Evolutionary conservation across 2,888 invertebrate species (phyloP).

Genomic region (Lepidocyrtinus sp.): DNA sequence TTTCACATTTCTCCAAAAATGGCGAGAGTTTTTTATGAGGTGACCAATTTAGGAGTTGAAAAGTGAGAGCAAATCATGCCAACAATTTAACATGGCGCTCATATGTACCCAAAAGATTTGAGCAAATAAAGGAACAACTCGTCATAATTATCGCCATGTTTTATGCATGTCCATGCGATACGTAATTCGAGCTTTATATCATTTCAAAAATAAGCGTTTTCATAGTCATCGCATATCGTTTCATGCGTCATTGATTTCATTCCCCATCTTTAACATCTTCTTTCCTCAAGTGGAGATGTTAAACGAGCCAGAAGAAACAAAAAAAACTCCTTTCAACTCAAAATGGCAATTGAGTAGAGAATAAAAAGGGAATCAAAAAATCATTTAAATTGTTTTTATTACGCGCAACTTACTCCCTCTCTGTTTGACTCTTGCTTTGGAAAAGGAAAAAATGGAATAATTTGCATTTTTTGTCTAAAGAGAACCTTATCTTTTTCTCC

Average conservation of each 20-base stretch:
- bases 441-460: too few relatives aligned
- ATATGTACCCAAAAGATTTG: background rate
- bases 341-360: too few relatives aligned
- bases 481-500: background rate
- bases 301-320: constrained; percentile 32
- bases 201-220: constrained; percentile 15
- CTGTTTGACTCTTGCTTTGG: constrained; percentile 29
- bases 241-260: constrained; percentile 45
- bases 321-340: too few relatives aligned
- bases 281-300: constrained; percentile 31
- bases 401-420: too few relatives aligned
- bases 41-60: constrained; percentile 2
- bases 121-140: constrained; percentile 47
- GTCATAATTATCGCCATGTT: constrained; percentile 11
- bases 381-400: constrained; percentile 44
- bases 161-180: constrained; percentile 11
- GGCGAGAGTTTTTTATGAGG: constrained; percentile 32
- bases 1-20: constrained; percentile 52
- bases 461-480: constrained; percentile 28
- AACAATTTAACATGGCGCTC: constrained; percentile 9
- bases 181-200: background rate
- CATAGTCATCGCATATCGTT: constrained; percentile 38
- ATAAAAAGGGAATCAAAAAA: constrained; percentile 22
- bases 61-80: constrained; percentile 27
- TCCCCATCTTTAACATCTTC: constrained; percentile 22